phyloP scores from a whole-genome alignment of 2,797 vertebrate genomes.

The Sebastes hopkinsi region DNA sequence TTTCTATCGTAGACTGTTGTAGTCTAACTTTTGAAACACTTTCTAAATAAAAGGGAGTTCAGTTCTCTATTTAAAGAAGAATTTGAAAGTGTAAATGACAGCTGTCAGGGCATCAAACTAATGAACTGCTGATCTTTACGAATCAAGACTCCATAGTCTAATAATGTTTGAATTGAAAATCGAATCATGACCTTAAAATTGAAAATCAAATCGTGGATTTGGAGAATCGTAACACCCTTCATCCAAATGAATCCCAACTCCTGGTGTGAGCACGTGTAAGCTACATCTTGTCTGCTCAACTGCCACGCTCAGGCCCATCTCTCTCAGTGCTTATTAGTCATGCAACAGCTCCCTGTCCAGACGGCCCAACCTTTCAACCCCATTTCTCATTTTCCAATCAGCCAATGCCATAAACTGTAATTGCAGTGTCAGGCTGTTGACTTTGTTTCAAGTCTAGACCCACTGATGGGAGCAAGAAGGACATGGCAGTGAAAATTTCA shows the following conservation, averaged over 20 bases:
- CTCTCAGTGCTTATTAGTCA: conserved; percentile 64
- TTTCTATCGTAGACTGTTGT: no score
- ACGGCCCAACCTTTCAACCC: conserved; percentile 57
- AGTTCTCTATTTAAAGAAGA: no score
- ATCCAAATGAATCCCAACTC: background rate
- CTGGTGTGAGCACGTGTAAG: background rate
- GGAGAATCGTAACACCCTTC: background rate
- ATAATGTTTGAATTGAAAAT: no score
- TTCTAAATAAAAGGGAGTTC: no score
- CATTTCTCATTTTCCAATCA: conserved; percentile 70
- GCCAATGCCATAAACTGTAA: conserved; percentile 66
- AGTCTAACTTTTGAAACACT: no score
- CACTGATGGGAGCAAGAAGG: conserved; percentile 8
- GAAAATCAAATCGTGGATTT: no score
- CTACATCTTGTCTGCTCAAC: conserved; percentile 4
- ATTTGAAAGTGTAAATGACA: no score
- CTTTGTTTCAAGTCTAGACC: conserved; percentile 50
- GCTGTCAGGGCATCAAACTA: no score
- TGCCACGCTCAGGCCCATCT: conserved; percentile 19
- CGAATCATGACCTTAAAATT: no score
- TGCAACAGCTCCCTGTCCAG: conserved; percentile 58
- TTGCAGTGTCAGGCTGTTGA: conserved; percentile 65
- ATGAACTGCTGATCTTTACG: no score
- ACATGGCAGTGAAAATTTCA: background rate
- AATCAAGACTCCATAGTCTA: no score